These are phyloP conservation scores for Calameuta pallipes DNA, from an alignment of 2,888 invertebrate species.

Conservation along the genomic window DNA sequence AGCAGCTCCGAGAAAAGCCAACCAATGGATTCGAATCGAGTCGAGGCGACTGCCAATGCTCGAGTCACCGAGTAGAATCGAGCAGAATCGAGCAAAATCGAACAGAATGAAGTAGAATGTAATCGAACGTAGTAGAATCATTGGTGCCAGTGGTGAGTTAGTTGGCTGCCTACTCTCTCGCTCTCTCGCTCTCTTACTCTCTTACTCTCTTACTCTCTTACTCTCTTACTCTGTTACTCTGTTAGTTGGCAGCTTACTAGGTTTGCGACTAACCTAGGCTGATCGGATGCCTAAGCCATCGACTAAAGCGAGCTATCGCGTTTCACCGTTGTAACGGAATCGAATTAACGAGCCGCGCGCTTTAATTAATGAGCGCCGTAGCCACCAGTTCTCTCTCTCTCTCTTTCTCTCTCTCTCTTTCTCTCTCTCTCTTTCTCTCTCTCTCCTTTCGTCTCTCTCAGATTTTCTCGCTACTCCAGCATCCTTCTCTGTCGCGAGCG, in stretches of 20 bases:
- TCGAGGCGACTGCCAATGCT: constrained; percentile 3
- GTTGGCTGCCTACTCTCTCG: background rate
- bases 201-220: too few species aligned
- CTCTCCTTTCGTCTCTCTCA: background rate
- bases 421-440: too few species aligned
- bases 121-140: background rate
- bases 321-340: constrained; percentile 14
- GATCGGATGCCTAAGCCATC: background rate
- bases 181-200: background rate
- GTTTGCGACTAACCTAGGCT: background rate
- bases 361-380: constrained; percentile 20
- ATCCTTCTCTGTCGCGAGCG: background rate
- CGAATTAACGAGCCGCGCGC: constrained; percentile 22
- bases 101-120: background rate
- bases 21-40: background rate
- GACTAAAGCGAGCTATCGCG: background rate
- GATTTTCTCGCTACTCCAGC: background rate
- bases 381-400: background rate
- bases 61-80: background rate
- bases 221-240: background rate
- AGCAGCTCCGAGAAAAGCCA: background rate
- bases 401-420: background rate
- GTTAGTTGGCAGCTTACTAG: background rate
- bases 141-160: background rate
- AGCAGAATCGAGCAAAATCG: too few species aligned